Conservation (phyloP, 2,888 invertebrate species). For the Myopa testacea region DNA sequence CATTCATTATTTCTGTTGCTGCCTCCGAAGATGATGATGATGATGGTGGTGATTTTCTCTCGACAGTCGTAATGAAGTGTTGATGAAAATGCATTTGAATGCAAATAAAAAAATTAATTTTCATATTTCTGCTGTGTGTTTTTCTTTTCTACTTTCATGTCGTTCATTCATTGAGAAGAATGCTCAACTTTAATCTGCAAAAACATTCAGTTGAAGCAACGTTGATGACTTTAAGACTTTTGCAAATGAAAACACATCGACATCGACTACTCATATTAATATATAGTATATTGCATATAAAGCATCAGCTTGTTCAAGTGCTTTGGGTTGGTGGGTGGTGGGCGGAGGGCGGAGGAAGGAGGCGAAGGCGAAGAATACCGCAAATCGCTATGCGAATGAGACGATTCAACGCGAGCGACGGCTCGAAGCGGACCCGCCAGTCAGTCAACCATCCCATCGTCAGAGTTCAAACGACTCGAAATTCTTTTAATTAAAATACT, state of each 20-base stretch:
- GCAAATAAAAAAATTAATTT: slow-evolving; percentile 9
- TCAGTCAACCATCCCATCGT: no score
- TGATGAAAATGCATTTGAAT: slow-evolving; percentile 29
- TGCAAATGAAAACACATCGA: slow-evolving; percentile 13
- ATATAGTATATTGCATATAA: not conserved
- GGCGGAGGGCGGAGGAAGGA: not conserved
- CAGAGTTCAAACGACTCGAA: not conserved
- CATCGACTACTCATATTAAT: not conserved
- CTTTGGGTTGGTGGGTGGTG: not conserved
- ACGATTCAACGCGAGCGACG: no score
- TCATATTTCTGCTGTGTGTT: slow-evolving; percentile 14
- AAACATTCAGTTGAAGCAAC: not conserved
- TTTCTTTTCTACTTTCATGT: not conserved
- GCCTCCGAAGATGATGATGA: not conserved
- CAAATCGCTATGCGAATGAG: no score
- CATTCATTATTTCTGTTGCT: slow-evolving; percentile 10
- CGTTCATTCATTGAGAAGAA: not conserved
- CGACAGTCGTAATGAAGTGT: slow-evolving; percentile 21
- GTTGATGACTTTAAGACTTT: slow-evolving; percentile 3
- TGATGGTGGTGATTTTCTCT: not conserved
- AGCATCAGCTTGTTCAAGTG: not conserved
- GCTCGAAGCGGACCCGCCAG: not conserved
- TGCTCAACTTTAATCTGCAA: slow-evolving; percentile 12
- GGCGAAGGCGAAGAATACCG: not conserved
- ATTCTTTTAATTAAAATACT: slow-evolving; percentile 28